These are phyloP conservation scores for Drosophila nikananu DNA, from an alignment of 1,140 invertebrate species.

Conservation along the genomic window DNA sequence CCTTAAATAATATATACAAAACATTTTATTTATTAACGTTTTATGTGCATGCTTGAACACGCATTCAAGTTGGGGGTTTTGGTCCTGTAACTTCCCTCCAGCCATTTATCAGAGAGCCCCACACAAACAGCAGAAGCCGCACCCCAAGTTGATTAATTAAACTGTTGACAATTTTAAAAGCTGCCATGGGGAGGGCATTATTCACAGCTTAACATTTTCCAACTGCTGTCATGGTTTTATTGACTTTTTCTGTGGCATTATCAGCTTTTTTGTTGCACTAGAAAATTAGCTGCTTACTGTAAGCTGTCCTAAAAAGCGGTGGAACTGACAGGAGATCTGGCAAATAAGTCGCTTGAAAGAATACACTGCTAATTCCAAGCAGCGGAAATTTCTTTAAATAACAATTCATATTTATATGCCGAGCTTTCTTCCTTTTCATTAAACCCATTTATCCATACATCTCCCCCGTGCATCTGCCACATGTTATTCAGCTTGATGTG, in stretches of 20 bases:
- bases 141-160: conserved; percentile 77
- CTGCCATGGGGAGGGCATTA: conserved; percentile 60
- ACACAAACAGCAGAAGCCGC: not conserved
- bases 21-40: not conserved
- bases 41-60: conserved; percentile 6
- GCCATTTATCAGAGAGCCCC: conserved; percentile 32
- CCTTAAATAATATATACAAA: not conserved
- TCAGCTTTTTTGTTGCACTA: conserved; percentile 51
- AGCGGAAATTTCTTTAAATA: no score
- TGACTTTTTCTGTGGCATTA: conserved; percentile 44
- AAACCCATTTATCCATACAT: conserved; percentile 11
- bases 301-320: not conserved
- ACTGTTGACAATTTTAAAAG: conserved; percentile 82
- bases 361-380: not conserved
- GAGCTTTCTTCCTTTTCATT: not conserved
- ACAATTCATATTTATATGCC: not conserved
- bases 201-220: conserved; percentile 71
- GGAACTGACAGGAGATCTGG: not conserved
- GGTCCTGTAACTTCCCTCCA: not conserved
- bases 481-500: conserved; percentile 42
- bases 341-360: not conserved
- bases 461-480: conserved; percentile 6
- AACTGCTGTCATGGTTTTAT: conserved; percentile 53
- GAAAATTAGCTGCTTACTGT: conserved; percentile 66
- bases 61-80: conserved; percentile 8